Conservation (phyloP, 1,140 invertebrate species). For the Helicoverpa zea region DNA sequence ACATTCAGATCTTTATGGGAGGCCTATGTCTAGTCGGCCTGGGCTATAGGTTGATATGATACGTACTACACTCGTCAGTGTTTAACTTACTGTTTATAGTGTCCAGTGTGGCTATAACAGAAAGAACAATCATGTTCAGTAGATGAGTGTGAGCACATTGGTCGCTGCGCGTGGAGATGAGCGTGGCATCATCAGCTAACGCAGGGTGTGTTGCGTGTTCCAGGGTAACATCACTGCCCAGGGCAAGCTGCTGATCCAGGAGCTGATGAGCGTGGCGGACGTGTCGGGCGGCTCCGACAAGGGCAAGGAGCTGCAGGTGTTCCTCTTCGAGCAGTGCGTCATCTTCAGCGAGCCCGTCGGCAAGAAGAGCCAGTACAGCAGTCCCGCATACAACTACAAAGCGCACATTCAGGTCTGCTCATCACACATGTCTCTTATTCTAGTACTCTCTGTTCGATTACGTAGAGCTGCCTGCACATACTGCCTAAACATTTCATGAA, state of each 20-base stretch:
- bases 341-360: constrained; percentile 98
- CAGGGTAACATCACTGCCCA: constrained; percentile 99
- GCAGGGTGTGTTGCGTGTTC: constrained; percentile 56
- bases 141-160: too few relatives aligned
- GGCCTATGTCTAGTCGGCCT: too few relatives aligned
- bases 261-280: constrained; percentile 94
- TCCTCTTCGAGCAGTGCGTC: constrained; percentile 99
- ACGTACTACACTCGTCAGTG: too few relatives aligned
- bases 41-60: too few relatives aligned
- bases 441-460: neutral
- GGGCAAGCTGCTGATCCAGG: constrained; percentile 97
- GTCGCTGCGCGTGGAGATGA: too few relatives aligned
- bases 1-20: too few relatives aligned
- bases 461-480: neutral
- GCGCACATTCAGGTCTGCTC: constrained; percentile 96
- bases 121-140: neutral
- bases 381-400: constrained; percentile 98
- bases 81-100: too few relatives aligned
- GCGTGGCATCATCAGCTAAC: neutral
- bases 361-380: constrained; percentile 97
- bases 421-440: too few relatives aligned
- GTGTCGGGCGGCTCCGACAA: constrained; percentile 87
- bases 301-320: constrained; percentile 96
- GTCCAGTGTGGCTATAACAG: too few relatives aligned
- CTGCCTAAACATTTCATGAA: too few relatives aligned